Conservation (phyloP, 23 tunicate genomes). For the Oikopleura dioica region DNA sequence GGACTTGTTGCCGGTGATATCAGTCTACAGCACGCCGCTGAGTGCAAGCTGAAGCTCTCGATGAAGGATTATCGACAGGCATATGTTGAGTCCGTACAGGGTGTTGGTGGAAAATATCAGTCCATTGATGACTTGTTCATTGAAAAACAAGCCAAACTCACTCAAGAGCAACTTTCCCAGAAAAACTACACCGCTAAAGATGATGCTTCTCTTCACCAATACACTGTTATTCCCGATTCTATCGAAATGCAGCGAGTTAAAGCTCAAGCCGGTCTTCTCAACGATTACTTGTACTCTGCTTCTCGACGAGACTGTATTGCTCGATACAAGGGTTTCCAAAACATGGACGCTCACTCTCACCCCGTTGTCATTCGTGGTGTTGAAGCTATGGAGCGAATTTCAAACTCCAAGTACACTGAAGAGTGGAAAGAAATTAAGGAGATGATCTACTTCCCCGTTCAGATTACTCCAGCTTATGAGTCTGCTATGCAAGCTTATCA, state of each 20-base stretch:
- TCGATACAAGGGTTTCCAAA: slow-evolving; percentile 77
- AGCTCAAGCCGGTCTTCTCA: slow-evolving; percentile 5
- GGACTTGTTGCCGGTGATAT: slow-evolving; percentile 8
- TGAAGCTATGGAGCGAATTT: slow-evolving; percentile 58
- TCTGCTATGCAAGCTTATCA: slow-evolving; percentile 51
- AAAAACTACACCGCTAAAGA: neutral
- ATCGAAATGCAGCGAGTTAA: neutral
- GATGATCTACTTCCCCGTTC: slow-evolving; percentile 80
- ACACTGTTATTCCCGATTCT: neutral
- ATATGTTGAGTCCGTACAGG: neutral
- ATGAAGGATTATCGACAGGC: neutral
- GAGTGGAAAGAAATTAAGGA: slow-evolving; percentile 71
- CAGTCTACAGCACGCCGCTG: neutral
- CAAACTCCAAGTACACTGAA: slow-evolving; percentile 66
- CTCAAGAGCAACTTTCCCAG: neutral
- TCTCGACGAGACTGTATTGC: slow-evolving; percentile 26
- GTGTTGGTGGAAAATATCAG: neutral
- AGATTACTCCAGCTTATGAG: slow-evolving; percentile 56
- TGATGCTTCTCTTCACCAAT: neutral
- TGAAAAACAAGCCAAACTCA: neutral
- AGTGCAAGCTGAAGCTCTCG: neutral
- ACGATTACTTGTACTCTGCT: neutral
- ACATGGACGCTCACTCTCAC: slow-evolving; percentile 89
- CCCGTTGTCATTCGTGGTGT: slow-evolving; percentile 79
- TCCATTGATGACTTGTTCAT: neutral